These are phyloP conservation scores for Acleris cristana DNA, from an alignment of 2,888 invertebrate species.

Conservation along the genomic window DNA sequence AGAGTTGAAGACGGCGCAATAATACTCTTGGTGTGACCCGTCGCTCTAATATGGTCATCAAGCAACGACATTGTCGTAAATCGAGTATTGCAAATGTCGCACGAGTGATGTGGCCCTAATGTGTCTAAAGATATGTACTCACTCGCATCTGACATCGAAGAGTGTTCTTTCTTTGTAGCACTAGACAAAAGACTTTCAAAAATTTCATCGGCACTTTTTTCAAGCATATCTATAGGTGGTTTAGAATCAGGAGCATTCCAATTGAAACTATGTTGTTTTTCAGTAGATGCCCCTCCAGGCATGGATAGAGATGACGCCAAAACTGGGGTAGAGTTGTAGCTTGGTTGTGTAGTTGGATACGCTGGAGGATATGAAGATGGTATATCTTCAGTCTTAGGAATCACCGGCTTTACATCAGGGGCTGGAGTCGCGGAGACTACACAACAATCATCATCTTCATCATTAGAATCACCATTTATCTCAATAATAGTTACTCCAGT, in stretches of 20 bases:
- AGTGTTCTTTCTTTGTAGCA: constrained; percentile 68
- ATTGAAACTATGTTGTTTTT: constrained; percentile 76
- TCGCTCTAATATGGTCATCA: constrained; percentile 80
- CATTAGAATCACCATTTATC: constrained; percentile 78
- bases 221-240: constrained; percentile 70
- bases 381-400: constrained; percentile 67
- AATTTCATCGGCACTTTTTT: constrained; percentile 78
- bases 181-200: constrained; percentile 75
- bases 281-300: constrained; percentile 57
- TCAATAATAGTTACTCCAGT: constrained; percentile 67
- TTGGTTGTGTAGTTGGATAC: constrained; percentile 56
- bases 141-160: constrained; percentile 71
- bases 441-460: constrained; percentile 79
- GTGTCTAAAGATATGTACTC: constrained; percentile 87
- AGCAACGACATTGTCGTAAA: constrained; percentile 81
- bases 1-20: constrained; percentile 59
- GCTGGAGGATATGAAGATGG: constrained; percentile 54
- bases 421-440: constrained; percentile 77
- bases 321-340: constrained; percentile 45
- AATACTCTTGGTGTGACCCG: constrained; percentile 81
- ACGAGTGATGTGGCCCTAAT: constrained; percentile 84
- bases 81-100: constrained; percentile 85
- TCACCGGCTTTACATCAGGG: constrained; percentile 69
- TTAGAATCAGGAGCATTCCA: constrained; percentile 79
- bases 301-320: constrained; percentile 49